Percentiles rank a stretch among this genome's conserved stretches.
Conservation (phyloP, 2,797 vertebrate species). For the Gobio occitaniae region DNA sequence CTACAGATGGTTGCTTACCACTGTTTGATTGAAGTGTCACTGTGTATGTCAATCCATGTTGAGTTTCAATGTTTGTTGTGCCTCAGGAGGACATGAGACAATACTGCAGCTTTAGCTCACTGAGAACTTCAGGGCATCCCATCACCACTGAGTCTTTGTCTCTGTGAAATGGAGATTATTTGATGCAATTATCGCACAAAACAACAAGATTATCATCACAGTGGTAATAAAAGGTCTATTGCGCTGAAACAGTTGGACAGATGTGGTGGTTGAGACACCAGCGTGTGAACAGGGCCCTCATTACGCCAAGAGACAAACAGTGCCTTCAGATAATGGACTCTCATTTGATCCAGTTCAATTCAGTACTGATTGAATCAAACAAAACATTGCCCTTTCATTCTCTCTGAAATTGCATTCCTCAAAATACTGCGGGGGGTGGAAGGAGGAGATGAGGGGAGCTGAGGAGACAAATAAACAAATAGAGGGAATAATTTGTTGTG, state of each 20-base stretch:
- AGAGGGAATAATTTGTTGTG: constrained; percentile 69
- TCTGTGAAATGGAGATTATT: constrained; percentile 41
- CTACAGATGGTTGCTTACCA: constrained; percentile 13
- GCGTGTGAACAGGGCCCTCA: constrained; percentile 66
- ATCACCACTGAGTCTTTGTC: constrained; percentile 38
- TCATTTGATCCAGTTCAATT: constrained; percentile 66
- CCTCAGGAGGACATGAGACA: constrained; percentile 27
- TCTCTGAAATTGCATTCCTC: constrained; percentile 59
- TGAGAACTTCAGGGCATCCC: constrained; percentile 32
- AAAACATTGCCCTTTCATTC: constrained; percentile 67
- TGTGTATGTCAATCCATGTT: background rate
- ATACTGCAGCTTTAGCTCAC: constrained; percentile 15
- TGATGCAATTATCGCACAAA: constrained; percentile 47
- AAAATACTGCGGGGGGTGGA: constrained; percentile 62
- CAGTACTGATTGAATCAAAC: constrained; percentile 74
- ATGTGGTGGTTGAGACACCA: constrained; percentile 52
- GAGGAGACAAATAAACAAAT: constrained; percentile 70
- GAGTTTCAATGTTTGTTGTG: constrained; percentile 7
- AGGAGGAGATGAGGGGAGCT: constrained; percentile 27
- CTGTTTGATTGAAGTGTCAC: constrained; percentile 43
- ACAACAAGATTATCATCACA: constrained; percentile 51
- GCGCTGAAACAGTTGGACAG: constrained; percentile 50
- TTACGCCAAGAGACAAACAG: constrained; percentile 64
- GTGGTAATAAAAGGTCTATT: constrained; percentile 51
- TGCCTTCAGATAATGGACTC: constrained; percentile 69